These are phyloP conservation scores for Catocala nupta DNA, from an alignment of 2,888 invertebrate species.

Conservation along the genomic window DNA sequence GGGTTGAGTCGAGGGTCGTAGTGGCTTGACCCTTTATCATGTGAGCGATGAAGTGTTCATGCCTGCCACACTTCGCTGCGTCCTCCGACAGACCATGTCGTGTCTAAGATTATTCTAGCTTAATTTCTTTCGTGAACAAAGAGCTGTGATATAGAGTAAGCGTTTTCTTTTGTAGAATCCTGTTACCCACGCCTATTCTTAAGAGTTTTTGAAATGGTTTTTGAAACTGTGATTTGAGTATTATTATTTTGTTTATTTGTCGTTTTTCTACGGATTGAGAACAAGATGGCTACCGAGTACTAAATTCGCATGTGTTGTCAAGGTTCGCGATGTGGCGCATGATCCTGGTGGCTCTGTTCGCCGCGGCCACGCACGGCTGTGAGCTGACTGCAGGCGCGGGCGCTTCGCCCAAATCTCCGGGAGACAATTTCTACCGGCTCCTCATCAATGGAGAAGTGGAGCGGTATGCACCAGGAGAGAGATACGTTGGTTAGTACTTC, in stretches of 20 bases:
- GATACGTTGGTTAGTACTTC: slow-evolving; percentile 90
- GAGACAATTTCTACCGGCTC: slow-evolving; percentile 95
- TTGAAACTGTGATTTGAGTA: no score
- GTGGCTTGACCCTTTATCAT: slow-evolving; percentile 47
- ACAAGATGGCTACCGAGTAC: no score
- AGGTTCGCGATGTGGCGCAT: slow-evolving; percentile 34
- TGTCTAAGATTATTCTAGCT: slow-evolving; percentile 8
- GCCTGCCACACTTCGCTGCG: slow-evolving; percentile 30
- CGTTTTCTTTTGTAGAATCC: background rate
- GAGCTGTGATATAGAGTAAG: slow-evolving; percentile 10
- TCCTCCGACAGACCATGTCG: slow-evolving; percentile 1
- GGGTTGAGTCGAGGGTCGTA: slow-evolving; percentile 38
- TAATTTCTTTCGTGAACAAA: background rate
- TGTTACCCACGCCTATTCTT: no score
- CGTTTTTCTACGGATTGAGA: background rate
- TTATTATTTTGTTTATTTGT: no score
- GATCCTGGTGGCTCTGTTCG: slow-evolving; percentile 44
- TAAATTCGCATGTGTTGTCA: background rate
- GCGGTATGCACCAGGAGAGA: slow-evolving; percentile 93
- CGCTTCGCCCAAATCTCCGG: slow-evolving; percentile 87
- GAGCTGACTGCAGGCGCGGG: slow-evolving; percentile 71
- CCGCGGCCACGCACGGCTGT: slow-evolving; percentile 66
- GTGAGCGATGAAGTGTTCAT: slow-evolving; percentile 22
- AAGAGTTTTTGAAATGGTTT: no score
- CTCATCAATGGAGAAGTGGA: slow-evolving; percentile 92